These are phyloP conservation scores for Nephrotoma appendiculata DNA, from an alignment of 2,888 invertebrate genomes.

Conservation along the genomic window DNA sequence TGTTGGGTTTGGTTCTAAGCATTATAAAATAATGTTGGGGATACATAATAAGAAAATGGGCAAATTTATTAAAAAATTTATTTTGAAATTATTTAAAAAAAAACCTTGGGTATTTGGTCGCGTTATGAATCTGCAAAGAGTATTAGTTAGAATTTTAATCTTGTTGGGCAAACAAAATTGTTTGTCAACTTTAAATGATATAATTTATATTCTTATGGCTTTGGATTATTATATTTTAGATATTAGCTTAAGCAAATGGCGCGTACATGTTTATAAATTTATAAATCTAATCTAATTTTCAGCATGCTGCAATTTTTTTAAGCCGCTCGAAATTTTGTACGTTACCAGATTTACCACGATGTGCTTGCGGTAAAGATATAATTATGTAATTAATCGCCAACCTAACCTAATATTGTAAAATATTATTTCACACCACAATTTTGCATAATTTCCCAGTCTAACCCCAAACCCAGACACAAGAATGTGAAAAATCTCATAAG, in stretches of 20 bases:
- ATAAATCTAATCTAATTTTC: too few species aligned
- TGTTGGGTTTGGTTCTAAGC: neutral
- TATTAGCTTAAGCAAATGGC: neutral
- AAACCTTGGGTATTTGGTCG: neutral
- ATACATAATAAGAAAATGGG: neutral
- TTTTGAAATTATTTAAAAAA: neutral
- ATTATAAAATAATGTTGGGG: neutral
- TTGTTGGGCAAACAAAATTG: neutral
- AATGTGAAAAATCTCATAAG: neutral
- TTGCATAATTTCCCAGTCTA: neutral
- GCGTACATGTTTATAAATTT: neutral
- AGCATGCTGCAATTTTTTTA: too few species aligned
- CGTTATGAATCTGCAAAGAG: neutral
- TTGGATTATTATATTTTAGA: neutral
- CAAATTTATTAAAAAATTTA: neutral
- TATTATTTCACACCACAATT: neutral
- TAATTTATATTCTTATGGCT: neutral
- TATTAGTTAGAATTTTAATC: neutral
- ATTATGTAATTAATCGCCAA: neutral
- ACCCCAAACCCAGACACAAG: neutral
- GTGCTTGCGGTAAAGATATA: neutral
- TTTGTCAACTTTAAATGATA: neutral
- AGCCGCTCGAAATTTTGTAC: too few species aligned
- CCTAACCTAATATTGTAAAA: neutral
- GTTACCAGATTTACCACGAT: too few species aligned